Conservation (phyloP, 2,113 vertebrate genomes). For the Macrotis lagotis region DNA sequence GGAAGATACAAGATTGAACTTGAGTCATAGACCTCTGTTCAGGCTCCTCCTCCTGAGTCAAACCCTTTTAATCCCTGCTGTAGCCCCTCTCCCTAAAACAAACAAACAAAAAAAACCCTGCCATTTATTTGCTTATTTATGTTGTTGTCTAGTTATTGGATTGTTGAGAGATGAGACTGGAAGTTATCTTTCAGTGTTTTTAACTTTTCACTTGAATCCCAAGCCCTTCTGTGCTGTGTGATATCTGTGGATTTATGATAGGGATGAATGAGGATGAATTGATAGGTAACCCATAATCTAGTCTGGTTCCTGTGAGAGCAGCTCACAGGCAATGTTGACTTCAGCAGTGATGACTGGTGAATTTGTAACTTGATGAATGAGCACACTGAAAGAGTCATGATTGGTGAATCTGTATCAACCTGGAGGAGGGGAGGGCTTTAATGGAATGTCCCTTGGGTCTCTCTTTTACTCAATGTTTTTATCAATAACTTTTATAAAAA, state of each 20-base stretch:
- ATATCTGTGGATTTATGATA: slow-evolving; percentile 5
- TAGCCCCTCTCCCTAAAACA: no score
- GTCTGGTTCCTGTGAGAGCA: background rate
- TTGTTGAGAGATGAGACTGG: background rate
- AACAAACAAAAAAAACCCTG: no score
- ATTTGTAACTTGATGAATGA: background rate
- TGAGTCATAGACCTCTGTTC: no score
- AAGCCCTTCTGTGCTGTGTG: background rate
- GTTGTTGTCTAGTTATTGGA: no score
- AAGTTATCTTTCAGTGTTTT: slow-evolving; percentile 6
- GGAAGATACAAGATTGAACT: no score
- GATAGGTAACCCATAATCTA: background rate
- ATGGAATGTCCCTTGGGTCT: no score
- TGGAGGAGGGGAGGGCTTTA: no score
- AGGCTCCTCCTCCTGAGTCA: no score
- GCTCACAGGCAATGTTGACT: no score
- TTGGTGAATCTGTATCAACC: background rate
- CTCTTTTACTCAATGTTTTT: background rate
- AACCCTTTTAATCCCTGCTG: no score
- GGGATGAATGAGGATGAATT: background rate
- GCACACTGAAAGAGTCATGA: background rate
- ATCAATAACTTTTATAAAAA: background rate
- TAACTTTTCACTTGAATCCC: background rate
- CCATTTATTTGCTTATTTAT: no score
- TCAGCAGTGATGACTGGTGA: background rate